A percentile compares a stretch with the other conserved stretches of the same genome.
Evolutionary conservation across 2,113 vertebrate genomes (phyloP).

Genomic region (Stegastes partitus): DNA sequence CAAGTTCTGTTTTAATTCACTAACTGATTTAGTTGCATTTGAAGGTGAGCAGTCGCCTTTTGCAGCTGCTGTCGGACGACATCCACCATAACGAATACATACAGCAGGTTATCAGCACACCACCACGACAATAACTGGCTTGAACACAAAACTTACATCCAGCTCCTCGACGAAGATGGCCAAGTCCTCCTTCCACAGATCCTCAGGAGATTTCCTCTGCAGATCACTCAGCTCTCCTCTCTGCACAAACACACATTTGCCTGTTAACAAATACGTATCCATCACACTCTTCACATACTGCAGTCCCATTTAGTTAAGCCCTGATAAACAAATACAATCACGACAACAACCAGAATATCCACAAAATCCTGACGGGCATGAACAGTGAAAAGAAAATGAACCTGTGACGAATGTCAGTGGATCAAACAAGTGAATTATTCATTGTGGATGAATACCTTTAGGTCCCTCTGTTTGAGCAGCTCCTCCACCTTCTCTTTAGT

Average conservation of each 20-base stretch:
- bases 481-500: slow-evolving; percentile 98
- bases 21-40: too few relatives aligned
- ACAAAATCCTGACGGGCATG: background rate
- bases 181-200: slow-evolving; percentile 98
- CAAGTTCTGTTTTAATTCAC: too few relatives aligned
- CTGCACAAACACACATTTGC: slow-evolving; percentile 77
- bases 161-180: slow-evolving; percentile 95
- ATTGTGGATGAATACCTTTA: slow-evolving; percentile 86
- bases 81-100: too few relatives aligned
- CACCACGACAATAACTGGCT: background rate
- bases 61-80: too few relatives aligned
- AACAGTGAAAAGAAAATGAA: background rate
- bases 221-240: slow-evolving; percentile 91
- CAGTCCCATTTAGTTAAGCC: too few relatives aligned
- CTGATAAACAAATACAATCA: too few relatives aligned
- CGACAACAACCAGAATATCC: too few relatives aligned
- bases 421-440: too few relatives aligned
- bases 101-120: too few relatives aligned
- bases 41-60: too few relatives aligned
- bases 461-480: slow-evolving; percentile 94
- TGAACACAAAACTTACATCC: slow-evolving; percentile 86
- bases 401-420: too few relatives aligned
- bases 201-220: slow-evolving; percentile 90
- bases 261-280: background rate
- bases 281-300: background rate